A percentile compares a stretch with the other conserved stretches of the same genome.
Conservation (phyloP, 2,797 vertebrate species). For the Tapera naevia region DNA sequence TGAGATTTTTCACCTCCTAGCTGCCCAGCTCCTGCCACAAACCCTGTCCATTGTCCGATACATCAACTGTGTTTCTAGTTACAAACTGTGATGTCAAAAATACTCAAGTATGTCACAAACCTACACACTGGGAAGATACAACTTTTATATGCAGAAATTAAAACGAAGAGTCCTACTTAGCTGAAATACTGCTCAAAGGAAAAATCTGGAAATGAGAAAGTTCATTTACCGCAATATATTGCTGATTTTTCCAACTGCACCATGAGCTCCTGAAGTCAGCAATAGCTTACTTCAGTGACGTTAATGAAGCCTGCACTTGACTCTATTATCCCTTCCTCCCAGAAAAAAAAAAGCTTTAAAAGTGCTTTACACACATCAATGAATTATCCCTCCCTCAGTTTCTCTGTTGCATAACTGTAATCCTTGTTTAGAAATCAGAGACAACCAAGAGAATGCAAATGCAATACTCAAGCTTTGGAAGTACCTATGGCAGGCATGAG, state of each 20-base stretch:
- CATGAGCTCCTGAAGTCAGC: background rate
- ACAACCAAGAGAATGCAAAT: background rate
- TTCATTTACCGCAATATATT: background rate
- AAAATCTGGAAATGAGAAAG: background rate
- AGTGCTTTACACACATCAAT: conserved; percentile 8
- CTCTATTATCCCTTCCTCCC: background rate
- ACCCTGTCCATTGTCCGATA: background rate
- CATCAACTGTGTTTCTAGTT: background rate
- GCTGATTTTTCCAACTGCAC: background rate
- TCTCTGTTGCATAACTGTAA: conserved; percentile 1
- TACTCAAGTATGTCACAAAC: background rate
- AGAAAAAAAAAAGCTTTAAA: conserved; percentile 5
- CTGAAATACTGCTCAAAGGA: background rate
- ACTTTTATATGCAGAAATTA: background rate
- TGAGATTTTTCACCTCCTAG: background rate
- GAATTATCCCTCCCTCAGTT: background rate
- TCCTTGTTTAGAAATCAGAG: background rate
- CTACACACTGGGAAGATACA: background rate
- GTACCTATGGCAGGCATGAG: background rate
- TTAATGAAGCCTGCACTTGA: background rate
- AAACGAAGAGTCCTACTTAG: background rate
- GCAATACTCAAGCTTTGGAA: background rate
- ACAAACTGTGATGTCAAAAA: background rate
- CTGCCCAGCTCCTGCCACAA: background rate
- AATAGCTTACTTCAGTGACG: background rate